Conservation (phyloP, 2,888 invertebrate species). For the Idaea straminata region DNA sequence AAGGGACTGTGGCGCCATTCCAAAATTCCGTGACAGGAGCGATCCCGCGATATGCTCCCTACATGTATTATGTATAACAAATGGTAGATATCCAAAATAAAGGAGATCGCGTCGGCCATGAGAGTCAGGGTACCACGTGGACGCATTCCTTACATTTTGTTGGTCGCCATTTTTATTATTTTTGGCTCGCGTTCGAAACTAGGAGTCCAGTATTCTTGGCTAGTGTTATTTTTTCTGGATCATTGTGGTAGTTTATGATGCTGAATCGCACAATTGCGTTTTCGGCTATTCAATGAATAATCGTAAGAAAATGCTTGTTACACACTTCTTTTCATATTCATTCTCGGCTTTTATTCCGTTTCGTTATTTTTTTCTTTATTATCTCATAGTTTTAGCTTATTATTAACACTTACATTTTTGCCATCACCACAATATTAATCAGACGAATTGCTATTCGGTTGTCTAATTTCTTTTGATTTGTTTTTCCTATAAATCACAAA, state of each 20-base stretch:
- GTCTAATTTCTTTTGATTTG: no score
- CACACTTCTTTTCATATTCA: neutral
- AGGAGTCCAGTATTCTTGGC: neutral
- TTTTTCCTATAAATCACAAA: no score
- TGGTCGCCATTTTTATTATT: constrained; percentile 50
- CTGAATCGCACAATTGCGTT: neutral
- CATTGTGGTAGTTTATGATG: neutral
- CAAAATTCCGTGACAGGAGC: constrained; percentile 70
- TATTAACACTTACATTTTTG: no score
- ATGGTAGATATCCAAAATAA: constrained; percentile 79
- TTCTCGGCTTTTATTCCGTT: neutral
- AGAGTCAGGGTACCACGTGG: constrained; percentile 49
- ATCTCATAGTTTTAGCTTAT: neutral
- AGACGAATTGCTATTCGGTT: no score
- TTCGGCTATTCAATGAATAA: neutral
- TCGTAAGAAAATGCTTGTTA: neutral
- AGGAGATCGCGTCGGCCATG: constrained; percentile 41
- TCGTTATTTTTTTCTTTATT: neutral
- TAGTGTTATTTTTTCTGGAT: constrained; percentile 1
- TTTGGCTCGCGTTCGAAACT: constrained; percentile 49
- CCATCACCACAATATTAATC: no score
- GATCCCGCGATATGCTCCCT: constrained; percentile 72
- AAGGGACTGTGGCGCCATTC: constrained; percentile 71
- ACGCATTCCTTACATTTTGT: constrained; percentile 69
- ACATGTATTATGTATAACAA: constrained; percentile 80